Evolutionary conservation across 2,888 invertebrate genomes (phyloP), one percentile per base, ranked within the genome.

Genomic region (Frankliniella intonsa): DNA sequence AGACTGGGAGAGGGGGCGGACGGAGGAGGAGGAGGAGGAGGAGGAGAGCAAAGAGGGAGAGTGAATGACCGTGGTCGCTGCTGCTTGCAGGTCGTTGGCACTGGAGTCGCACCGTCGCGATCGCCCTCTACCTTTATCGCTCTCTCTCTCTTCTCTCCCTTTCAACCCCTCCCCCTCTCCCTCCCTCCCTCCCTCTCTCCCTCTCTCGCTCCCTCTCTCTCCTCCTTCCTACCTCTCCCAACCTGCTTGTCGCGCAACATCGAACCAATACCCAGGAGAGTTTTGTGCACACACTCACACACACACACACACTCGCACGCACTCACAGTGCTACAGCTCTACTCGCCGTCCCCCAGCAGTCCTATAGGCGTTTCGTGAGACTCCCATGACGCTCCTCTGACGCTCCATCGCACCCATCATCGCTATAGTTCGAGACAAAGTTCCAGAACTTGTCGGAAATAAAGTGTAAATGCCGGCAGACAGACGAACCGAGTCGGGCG

Each of bases 11-110:
- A 25, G 25, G 69, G 69, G 12, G 10, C n/a, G n/a, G 69, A 25
- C 22, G 25, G 12, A 22, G 69, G 22, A n/a, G 19, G 69, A 69
- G 69, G 19, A 69, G 69, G 22, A 22, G 25, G 10, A 69, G 69
- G 65, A 11, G 22, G 69, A 22, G 69, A 69, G 69, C 22, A 62
- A 62, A 76, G 69, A 76, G 69, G 69, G 69, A 76, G 69, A 76
- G 69, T 76, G 69, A 76, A 76, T 76, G 69, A 76, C 69, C 69
- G 69, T 76, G 69, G n/a, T 12, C 10, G 25, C 69, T 22, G 69
- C 22, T 25, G 25, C 12, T 10, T 76, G 69, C 25, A 25, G 69
- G 69, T 76, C 69, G 69, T 76, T 76, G 69, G 22, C 69, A 76
- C 69, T 69, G 69, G 69, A n/a, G 69, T 11, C 2, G 22, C 22